Base-by-base conservation (phyloP, 2,888 invertebrate genomes). In the Leucoma salicis region DNA sequence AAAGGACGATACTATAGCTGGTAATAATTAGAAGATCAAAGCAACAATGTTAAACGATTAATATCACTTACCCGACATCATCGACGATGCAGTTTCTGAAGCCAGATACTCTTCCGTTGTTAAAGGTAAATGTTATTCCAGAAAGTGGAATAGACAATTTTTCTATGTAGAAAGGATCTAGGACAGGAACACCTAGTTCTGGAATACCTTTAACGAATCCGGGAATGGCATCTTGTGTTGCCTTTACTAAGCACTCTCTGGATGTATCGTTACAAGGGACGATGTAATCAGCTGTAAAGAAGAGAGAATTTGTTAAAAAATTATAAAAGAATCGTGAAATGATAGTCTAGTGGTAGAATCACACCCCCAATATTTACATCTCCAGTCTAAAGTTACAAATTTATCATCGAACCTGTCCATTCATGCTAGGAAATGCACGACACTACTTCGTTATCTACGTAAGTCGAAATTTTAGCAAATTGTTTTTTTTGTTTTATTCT, bases 91-190 rank as follows among this genome's bases (percentile, higher is more conserved):
- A 80, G 3, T 80, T 82, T 24, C 59, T 74, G 54, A 89, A 89
- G 2, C 88, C 88, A 0, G 75, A 50, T 3, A 87, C 82, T 63
- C 77, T 82, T 42, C 85, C 88, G 28, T 82, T 54, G 32, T 79
- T 78, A 49, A 88, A 86, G 0, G 85, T 82, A 10, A 85, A 74
- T 43, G 80, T 82, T 3, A 89, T 55, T 0, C 86, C 84, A 24
- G 33, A 78, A 2, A 87, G 58, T 0, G 83, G 82, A 24, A 88
- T 73, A 0, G 80, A 42, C 7, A 88, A 53, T 32, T 81, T 72
- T 0, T 86, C 82, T n/a, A 88, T 81, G 7, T 65, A 60, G 42
- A 89, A 86, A 0, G 88, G 88, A 41, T 88, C 88, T 27, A 89
- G 35, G 1, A 60, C 11, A 0, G 71, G 57, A 0, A 89, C 68